A percentile compares a stretch with the other conserved stretches of the same genome.
Conservation (phyloP, 1,140 invertebrate genomes). For the Temnothorax curvispinosus region DNA sequence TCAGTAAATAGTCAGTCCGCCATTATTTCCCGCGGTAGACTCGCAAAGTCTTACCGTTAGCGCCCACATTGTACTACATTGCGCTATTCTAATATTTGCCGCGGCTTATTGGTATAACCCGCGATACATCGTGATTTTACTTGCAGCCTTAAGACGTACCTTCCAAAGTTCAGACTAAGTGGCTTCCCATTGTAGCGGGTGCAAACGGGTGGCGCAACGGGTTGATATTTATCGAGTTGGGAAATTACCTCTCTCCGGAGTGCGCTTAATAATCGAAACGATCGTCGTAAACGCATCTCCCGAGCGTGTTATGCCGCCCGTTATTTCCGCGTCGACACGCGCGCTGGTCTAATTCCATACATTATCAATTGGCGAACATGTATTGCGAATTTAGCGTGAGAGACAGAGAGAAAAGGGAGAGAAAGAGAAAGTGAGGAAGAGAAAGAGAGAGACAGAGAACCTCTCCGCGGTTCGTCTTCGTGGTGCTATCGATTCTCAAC, state of each 20-base stretch:
- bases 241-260: slow-evolving; percentile 29
- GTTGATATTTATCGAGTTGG: slow-evolving; percentile 50
- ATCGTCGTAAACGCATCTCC: slow-evolving; percentile 37
- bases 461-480: background rate
- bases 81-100: slow-evolving; percentile 50
- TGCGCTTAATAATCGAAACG: slow-evolving; percentile 48
- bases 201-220: background rate
- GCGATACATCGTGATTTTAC: slow-evolving; percentile 42
- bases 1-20: slow-evolving; percentile 39
- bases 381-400: background rate
- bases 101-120: slow-evolving; percentile 39
- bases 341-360: slow-evolving; percentile 21
- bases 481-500: slow-evolving; percentile 43
- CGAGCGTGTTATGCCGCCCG: slow-evolving; percentile 22
- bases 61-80: background rate
- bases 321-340: slow-evolving; percentile 40
- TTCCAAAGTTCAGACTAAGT: slow-evolving; percentile 22
- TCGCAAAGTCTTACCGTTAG: background rate
- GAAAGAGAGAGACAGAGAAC: background rate
- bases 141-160: slow-evolving; percentile 8
- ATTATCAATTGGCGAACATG: slow-evolving; percentile 42
- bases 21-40: slow-evolving; percentile 29
- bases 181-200: background rate
- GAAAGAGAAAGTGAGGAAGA: background rate
- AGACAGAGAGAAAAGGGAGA: background rate